Conservation (phyloP, 2,797 vertebrate genomes). For the Pagetopsis macropterus region DNA sequence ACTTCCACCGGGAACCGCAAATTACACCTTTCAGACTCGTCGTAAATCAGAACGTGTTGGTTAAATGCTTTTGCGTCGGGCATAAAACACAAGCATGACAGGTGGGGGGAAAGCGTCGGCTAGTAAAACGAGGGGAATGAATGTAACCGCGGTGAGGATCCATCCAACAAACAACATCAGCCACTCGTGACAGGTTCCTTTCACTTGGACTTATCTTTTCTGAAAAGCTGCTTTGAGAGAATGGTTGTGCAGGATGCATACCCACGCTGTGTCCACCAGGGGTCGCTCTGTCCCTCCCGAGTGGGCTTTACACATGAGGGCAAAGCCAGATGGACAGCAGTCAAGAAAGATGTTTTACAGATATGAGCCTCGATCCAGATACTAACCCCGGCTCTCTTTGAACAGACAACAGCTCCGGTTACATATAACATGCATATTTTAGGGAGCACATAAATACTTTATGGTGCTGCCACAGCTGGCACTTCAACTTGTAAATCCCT, state of each 20-base stretch:
- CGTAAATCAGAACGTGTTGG: slow-evolving; percentile 72
- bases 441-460: slow-evolving; percentile 73
- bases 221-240: slow-evolving; percentile 15
- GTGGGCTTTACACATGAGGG: slow-evolving; percentile 30
- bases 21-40: slow-evolving; percentile 72
- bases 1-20: slow-evolving; percentile 60
- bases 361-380: slow-evolving; percentile 52
- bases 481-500: slow-evolving; percentile 66
- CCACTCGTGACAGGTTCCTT: slow-evolving; percentile 18
- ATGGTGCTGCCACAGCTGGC: slow-evolving; percentile 71
- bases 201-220: slow-evolving; percentile 20
- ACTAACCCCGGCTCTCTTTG: slow-evolving; percentile 40
- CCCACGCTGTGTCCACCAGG: slow-evolving; percentile 73
- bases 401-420: slow-evolving; percentile 62
- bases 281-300: slow-evolving; percentile 71
- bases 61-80: slow-evolving; percentile 72
- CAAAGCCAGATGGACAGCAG: slow-evolving; percentile 58
- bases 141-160: slow-evolving; percentile 30
- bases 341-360: slow-evolving; percentile 55
- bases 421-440: slow-evolving; percentile 71
- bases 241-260: slow-evolving; percentile 12
- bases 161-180: slow-evolving; percentile 32
- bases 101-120: slow-evolving; percentile 50
- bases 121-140: slow-evolving; percentile 44
- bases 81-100: slow-evolving; percentile 63